phyloP scores from a whole-genome alignment of 1,140 invertebrate species.

The Druon quercuslanigerum region DNA sequence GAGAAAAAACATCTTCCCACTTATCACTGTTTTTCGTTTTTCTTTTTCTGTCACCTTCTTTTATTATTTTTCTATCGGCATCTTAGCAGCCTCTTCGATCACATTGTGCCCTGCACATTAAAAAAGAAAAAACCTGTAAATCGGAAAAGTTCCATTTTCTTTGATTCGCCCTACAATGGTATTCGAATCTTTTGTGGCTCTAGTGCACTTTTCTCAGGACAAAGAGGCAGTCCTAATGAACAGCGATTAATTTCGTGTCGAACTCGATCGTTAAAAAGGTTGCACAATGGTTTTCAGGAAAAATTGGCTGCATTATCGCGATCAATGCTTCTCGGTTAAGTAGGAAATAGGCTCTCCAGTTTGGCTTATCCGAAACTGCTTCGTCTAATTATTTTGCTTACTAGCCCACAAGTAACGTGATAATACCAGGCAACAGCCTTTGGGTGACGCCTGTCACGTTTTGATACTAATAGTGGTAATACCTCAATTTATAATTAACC shows the following conservation, averaged over 20 bases:
- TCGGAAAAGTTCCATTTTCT: conserved; percentile 16
- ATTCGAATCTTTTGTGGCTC: neutral
- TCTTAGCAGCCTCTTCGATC: neutral
- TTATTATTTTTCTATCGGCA: neutral
- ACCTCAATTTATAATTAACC: conserved; percentile 65
- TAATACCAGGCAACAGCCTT: conserved; percentile 58
- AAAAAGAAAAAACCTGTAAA: neutral
- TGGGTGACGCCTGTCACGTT: conserved; percentile 48
- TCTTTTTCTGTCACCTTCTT: neutral
- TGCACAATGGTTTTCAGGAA: neutral
- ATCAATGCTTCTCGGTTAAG: conserved; percentile 52
- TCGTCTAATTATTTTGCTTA: conserved; percentile 69
- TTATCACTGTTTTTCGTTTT: conserved; percentile 18
- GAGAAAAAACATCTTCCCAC: neutral
- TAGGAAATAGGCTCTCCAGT: conserved; percentile 54
- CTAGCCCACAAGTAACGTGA: conserved; percentile 64
- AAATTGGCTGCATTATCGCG: conserved; percentile 19
- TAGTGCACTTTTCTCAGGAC: conserved; percentile 28
- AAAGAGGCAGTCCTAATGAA: neutral
- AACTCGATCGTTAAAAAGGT: neutral
- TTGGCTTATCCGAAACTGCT: conserved; percentile 36
- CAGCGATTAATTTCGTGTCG: neutral
- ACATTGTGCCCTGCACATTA: neutral
- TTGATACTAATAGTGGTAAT: conserved; percentile 55
- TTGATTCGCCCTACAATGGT: neutral